Evolutionary conservation across 2,113 vertebrate species (phyloP).

Genomic region (Ploceus nigricollis): DNA sequence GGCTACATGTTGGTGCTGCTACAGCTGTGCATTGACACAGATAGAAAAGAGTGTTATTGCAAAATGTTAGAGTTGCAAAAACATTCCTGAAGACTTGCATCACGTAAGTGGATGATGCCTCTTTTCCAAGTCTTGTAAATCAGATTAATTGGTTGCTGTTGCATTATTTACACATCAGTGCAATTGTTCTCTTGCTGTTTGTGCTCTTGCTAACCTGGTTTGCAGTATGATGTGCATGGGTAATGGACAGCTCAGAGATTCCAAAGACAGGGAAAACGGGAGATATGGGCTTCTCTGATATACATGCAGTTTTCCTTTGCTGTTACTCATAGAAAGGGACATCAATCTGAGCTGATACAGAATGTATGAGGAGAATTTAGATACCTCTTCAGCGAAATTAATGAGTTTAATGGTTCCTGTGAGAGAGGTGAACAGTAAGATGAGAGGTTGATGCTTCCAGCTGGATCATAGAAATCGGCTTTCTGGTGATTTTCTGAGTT

Average conservation of each 20-base stretch:
- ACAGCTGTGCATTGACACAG: neutral
- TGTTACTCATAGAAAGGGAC: neutral
- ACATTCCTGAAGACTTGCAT: conserved; percentile 9
- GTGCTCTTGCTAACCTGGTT: neutral
- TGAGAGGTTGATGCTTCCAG: neutral
- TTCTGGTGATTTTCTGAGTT: neutral
- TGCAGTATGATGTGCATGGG: neutral
- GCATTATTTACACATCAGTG: neutral
- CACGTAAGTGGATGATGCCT: neutral
- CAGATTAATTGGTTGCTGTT: neutral
- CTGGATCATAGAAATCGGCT: neutral
- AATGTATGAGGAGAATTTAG: neutral
- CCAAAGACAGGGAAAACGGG: neutral
- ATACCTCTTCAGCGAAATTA: neutral
- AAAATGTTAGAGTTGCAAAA: conserved; percentile 5
- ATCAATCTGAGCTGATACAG: neutral
- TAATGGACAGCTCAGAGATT: neutral
- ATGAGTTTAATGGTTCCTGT: neutral
- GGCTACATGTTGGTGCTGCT: neutral
- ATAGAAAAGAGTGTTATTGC: neutral
- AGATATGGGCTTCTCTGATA: neutral
- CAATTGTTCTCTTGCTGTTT: neutral
- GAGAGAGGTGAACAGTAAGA: neutral
- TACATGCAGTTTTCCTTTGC: neutral
- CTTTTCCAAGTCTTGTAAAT: neutral